A percentile compares a stretch with the other conserved stretches of the same genome.
These are phyloP conservation scores for Chloromyia formosa DNA, from an alignment of 2,888 invertebrate genomes.

Conservation along the genomic window DNA sequence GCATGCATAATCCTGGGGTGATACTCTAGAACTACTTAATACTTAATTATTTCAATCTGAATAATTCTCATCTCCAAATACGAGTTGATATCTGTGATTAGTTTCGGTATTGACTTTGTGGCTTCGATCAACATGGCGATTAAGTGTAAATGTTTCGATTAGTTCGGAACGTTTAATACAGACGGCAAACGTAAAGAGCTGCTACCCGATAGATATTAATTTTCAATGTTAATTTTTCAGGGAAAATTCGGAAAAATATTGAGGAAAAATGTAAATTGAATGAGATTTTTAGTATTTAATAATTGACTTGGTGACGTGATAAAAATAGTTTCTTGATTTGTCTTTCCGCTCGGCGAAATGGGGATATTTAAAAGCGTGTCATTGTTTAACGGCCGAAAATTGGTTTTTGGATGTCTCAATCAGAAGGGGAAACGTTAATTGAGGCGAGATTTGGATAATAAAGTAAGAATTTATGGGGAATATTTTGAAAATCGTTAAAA, in stretches of 20 bases:
- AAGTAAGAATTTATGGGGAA: no score
- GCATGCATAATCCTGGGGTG: neutral
- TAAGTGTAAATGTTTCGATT: conserved; percentile 6
- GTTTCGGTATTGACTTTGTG: conserved; percentile 25
- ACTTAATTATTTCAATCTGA: neutral
- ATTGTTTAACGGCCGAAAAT: neutral
- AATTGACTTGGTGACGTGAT: neutral
- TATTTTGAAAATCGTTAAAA: no score
- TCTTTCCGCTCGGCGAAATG: neutral
- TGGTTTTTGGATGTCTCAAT: no score
- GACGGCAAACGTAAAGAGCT: neutral
- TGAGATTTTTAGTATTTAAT: conserved; percentile 2
- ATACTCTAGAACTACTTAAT: neutral
- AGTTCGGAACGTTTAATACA: neutral
- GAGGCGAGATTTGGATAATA: no score
- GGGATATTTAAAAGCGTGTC: neutral
- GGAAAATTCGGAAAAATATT: neutral
- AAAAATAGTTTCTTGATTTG: neutral
- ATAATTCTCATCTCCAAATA: neutral
- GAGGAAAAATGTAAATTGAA: neutral
- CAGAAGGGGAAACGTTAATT: no score
- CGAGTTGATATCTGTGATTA: neutral
- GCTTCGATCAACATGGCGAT: neutral
- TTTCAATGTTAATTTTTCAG: neutral
- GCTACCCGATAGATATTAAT: neutral